Evolutionary conservation across 1,140 invertebrate species (phyloP).

Genomic region (Nephotettix cincticeps): DNA sequence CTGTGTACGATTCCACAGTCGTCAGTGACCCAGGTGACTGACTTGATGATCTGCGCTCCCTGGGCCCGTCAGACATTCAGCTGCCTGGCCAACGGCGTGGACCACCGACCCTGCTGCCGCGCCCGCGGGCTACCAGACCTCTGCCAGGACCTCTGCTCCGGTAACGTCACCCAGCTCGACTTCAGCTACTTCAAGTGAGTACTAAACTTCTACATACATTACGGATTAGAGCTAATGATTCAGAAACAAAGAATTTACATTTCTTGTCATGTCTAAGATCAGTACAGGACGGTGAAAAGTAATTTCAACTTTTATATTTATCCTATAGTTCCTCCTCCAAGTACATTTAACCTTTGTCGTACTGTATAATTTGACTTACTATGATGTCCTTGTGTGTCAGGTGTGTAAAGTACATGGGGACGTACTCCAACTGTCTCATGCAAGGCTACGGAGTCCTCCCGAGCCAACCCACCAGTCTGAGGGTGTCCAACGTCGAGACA

Average conservation of each 20-base stretch:
- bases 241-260: no score
- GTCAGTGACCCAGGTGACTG: slow-evolving; percentile 60
- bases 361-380: no score
- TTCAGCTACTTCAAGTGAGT: slow-evolving; percentile 78
- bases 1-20: slow-evolving; percentile 73
- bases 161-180: slow-evolving; percentile 73
- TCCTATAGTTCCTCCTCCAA: no score
- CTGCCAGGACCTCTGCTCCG: slow-evolving; percentile 73
- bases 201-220: no score
- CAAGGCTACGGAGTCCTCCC: slow-evolving; percentile 81
- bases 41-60: slow-evolving; percentile 83
- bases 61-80: slow-evolving; percentile 76
- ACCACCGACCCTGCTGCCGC: slow-evolving; percentile 78
- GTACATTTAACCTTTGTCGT: no score
- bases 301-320: no score
- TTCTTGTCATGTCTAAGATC: no score
- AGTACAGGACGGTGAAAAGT: no score
- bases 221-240: no score
- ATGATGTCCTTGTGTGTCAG: slow-evolving; percentile 54
- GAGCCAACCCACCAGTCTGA: slow-evolving; percentile 62
- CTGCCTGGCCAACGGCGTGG: slow-evolving; percentile 75
- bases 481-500: slow-evolving; percentile 68
- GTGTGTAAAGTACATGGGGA: slow-evolving; percentile 75
- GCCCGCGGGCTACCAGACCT: slow-evolving; percentile 67
- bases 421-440: slow-evolving; percentile 75